Percentiles rank a stretch among this genome's conserved stretches.
Evolutionary conservation across 1,140 invertebrate genomes (phyloP).

Genomic region (Aethina tumida): DNA sequence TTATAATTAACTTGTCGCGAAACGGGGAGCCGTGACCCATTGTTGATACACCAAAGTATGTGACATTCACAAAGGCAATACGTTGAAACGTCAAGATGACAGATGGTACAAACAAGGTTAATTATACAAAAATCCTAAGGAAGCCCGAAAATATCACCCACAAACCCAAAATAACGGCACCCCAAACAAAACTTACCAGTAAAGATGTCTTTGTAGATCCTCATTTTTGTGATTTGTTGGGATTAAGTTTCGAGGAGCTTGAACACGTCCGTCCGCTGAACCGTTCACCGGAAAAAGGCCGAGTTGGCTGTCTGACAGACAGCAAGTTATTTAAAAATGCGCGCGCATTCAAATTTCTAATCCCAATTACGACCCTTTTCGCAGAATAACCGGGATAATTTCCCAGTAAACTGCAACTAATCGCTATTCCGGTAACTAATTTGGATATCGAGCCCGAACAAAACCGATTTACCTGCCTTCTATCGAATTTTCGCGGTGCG

Average conservation of each 20-base stretch:
- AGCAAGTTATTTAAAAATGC: too few species aligned
- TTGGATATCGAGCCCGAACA: too few species aligned
- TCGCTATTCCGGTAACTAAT: too few species aligned
- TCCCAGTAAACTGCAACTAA: too few species aligned
- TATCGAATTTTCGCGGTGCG: too few species aligned
- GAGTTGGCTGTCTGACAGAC: too few species aligned
- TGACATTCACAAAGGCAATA: too few species aligned
- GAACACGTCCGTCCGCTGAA: slow-evolving; percentile 9
- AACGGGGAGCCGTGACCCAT: slow-evolving; percentile 6
- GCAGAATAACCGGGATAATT: too few species aligned
- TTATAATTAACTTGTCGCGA: slow-evolving; percentile 2
- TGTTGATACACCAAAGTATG: too few species aligned
- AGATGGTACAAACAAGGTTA: slow-evolving; percentile 10
- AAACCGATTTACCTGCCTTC: too few species aligned
- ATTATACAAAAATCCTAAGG: background rate
- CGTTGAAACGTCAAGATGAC: slow-evolving; percentile 12
- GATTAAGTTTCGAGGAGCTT: slow-evolving; percentile 17
- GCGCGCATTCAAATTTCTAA: too few species aligned
- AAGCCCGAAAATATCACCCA: slow-evolving; percentile 4
- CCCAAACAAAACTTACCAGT: slow-evolving; percentile 56
- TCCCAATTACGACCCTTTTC: too few species aligned
- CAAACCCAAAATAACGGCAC: background rate
- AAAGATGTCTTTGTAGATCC: slow-evolving; percentile 90
- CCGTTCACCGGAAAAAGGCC: slow-evolving; percentile 20
- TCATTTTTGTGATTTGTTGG: slow-evolving; percentile 71